Base-by-base conservation (phyloP, 2,113 vertebrate genomes). In the Onychostruthus taczanowskii region DNA sequence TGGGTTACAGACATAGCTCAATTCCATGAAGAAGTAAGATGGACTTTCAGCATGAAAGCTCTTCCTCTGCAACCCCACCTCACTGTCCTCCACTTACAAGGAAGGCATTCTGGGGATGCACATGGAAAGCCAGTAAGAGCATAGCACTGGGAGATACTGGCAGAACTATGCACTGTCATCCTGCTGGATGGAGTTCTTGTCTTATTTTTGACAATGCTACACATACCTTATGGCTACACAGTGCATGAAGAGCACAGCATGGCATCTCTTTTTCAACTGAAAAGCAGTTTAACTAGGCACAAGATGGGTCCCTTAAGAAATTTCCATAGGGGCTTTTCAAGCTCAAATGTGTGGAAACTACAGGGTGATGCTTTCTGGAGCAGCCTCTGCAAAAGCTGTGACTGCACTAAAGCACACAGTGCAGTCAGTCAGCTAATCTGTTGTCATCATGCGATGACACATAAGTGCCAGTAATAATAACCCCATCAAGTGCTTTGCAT, bases 341-440 rank as follows among this genome's bases (percentile, higher is more conserved):
- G 33, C 23, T 67, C 17, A 37, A 39, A 46, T 6, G 3, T 50
- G 46, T 59, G 30, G 64, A 53, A 88, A 76, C 24, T 39, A 66
- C 10, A 20, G 26, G 37, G 37, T 19, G 28, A 69, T 0, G 0
- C 70, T 79, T 85, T 87, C 53, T 76, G 37, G 49, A 73, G 37
- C 27, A 66, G 31, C 26, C 37, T 53, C 62, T 66, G 39, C 39
- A 33, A 69, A 88, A 76, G 10, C 53, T 88, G 63, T 50, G 28
- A 74, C 7, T 1, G 0, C 28, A 28, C 9, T 27, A 6, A 68
- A 84, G 47, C 1, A 4, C 24, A 37, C 16, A 39, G 21, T 0
- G 0, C 53, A 89, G 53, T 70, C 68, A 77, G 44, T 50, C 35
- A 89, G 30, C 56, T 82, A 56, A 52, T 75, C 44, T 61, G 27